phyloP scores from a whole-genome alignment of 2,797 vertebrate genomes.

The Leptodactylus fallax region DNA sequence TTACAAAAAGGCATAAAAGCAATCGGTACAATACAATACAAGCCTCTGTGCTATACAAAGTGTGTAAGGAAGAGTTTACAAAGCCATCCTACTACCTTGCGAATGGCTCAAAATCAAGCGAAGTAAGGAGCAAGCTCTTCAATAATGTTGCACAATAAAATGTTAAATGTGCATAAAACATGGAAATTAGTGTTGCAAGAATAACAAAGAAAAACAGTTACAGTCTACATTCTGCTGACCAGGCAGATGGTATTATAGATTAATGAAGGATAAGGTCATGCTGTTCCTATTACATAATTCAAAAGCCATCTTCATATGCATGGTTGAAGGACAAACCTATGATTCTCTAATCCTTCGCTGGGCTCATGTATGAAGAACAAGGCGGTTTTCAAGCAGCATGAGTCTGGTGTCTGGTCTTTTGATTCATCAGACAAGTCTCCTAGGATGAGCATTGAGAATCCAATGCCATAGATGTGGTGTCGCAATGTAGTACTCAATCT shows the following conservation, averaged over 20 bases:
- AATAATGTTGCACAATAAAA: constrained; percentile 24
- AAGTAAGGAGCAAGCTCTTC: constrained; percentile 1
- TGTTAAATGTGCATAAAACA: not conserved
- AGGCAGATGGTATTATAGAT: constrained; percentile 49
- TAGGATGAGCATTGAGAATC: not conserved
- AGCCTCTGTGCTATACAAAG: constrained; percentile 37
- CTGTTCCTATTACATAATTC: constrained; percentile 43
- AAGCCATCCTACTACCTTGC: not conserved
- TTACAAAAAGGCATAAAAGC: constrained; percentile 66
- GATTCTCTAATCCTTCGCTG: not conserved
- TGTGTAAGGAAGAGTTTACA: constrained; percentile 33
- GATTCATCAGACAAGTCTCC: constrained; percentile 6
- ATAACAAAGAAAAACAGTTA: constrained; percentile 16
- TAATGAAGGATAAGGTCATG: constrained; percentile 40
- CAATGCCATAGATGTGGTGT: not conserved
- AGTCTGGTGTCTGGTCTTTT: not conserved
- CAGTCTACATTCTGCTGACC: not conserved
- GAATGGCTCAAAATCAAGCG: constrained; percentile 9
- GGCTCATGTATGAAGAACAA: not conserved
- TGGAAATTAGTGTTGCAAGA: constrained; percentile 6
- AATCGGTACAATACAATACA: constrained; percentile 50
- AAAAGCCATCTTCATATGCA: constrained; percentile 12
- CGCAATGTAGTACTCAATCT: too few relatives aligned
- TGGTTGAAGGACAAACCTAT: constrained; percentile 6
- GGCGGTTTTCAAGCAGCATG: not conserved